phyloP scores from a whole-genome alignment of 2,888 invertebrate species.

The Tolmerus cingulatus region DNA sequence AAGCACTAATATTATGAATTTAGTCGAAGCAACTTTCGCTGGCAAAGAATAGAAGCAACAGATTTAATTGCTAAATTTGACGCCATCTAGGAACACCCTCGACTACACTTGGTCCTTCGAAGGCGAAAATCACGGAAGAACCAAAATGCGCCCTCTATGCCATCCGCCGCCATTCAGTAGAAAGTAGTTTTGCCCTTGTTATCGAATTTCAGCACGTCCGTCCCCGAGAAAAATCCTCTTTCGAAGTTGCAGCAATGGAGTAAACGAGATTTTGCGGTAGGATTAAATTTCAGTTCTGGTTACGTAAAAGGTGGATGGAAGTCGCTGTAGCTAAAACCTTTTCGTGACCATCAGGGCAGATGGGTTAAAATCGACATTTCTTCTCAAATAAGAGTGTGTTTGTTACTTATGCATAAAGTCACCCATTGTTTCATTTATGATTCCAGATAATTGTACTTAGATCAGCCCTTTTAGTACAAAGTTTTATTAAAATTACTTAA shows the following conservation, averaged over 20 bases:
- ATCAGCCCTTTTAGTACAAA: too few relatives aligned
- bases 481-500: too few relatives aligned
- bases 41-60: neutral
- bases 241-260: neutral
- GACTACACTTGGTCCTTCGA: neutral
- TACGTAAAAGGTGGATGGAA: neutral
- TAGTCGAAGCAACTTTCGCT: neutral
- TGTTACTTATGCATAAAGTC: neutral
- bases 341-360: neutral
- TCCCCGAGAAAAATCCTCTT: neutral
- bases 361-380: neutral
- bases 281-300: neutral
- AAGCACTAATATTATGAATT: neutral
- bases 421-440: neutral
- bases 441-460: neutral
- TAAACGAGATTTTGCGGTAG: neutral
- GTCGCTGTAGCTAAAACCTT: neutral
- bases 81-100: neutral
- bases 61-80: neutral
- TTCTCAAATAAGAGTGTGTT: neutral
- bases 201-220: neutral
- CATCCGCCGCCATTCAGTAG: neutral
- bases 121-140: neutral
- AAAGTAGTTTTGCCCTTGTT: neutral
- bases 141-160: neutral